Percentiles rank a stretch among this genome's conserved stretches.
phyloP scores from a whole-genome alignment of 2,888 invertebrate species.

The Lithosia quadra region DNA sequence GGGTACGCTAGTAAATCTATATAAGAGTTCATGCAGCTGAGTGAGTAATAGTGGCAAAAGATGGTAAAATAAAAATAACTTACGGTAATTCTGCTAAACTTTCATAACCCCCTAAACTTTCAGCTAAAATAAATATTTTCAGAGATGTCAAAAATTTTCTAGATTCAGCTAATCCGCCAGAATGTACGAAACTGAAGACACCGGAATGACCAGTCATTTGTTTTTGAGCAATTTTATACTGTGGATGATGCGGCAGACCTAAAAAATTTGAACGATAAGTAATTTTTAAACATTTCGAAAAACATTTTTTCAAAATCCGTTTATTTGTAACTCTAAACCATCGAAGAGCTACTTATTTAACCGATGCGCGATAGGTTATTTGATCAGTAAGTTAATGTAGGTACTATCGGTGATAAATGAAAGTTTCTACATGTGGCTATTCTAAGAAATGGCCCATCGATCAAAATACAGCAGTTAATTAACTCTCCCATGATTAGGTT shows the following conservation, averaged over 20 bases:
- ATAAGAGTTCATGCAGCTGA: background rate
- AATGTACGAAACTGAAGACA: slow-evolving; percentile 95
- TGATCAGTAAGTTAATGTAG: too few relatives aligned
- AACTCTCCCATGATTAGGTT: too few relatives aligned
- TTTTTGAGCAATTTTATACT: slow-evolving; percentile 91
- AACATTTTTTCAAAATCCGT: too few relatives aligned
- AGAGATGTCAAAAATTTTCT: slow-evolving; percentile 91
- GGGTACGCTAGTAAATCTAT: too few relatives aligned
- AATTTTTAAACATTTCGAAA: too few relatives aligned
- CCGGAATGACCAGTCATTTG: slow-evolving; percentile 97
- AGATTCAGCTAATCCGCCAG: slow-evolving; percentile 91
- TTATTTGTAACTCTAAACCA: too few relatives aligned
- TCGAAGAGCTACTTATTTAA: too few relatives aligned
- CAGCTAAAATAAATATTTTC: slow-evolving; percentile 95
- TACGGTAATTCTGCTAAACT: slow-evolving; percentile 98
- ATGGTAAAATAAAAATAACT: slow-evolving; percentile 68
- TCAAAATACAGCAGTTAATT: too few relatives aligned
- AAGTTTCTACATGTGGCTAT: too few relatives aligned
- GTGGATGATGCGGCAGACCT: slow-evolving; percentile 95
- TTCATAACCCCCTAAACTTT: slow-evolving; percentile 98
- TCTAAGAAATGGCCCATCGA: too few relatives aligned
- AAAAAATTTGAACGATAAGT: background rate
- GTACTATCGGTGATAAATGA: too few relatives aligned
- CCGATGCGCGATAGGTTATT: too few relatives aligned
- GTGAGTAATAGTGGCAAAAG: background rate